phyloP scores from a whole-genome alignment of 2,113 vertebrate genomes.

The Eretmochelys imbricata region DNA sequence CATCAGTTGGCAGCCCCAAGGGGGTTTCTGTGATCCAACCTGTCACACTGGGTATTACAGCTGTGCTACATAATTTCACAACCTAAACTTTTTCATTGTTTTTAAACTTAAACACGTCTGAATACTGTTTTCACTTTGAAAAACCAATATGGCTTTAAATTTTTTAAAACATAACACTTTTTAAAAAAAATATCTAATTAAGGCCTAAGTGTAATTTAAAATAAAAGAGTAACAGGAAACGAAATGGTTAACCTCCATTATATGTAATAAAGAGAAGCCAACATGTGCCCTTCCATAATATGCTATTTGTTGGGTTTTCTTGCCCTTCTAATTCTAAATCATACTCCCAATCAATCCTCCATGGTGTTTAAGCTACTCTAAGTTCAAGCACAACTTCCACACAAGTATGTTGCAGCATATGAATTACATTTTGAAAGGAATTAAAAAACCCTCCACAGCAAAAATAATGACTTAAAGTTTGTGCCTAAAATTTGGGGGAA shows the following conservation, averaged over 20 bases:
- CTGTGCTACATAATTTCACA: neutral
- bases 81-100: neutral
- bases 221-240: neutral
- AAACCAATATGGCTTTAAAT: neutral
- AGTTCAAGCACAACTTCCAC: neutral
- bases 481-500: neutral
- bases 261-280: neutral
- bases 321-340: neutral
- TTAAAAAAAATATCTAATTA: neutral
- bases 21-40: too few species aligned
- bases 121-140: neutral
- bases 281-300: neutral
- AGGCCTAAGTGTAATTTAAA: neutral
- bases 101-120: neutral
- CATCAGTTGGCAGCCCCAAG: too few species aligned
- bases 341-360: accelerated
- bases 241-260: neutral
- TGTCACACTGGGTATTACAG: neutral
- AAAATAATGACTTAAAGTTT: neutral
- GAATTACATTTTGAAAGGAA: neutral
- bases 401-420: neutral
- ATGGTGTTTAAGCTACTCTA: neutral
- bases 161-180: neutral
- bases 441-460: neutral
- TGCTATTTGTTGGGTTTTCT: neutral